Percentiles rank a stretch among this genome's conserved stretches.
These are phyloP conservation scores for Bimastos eiseni DNA, from an alignment of 2,888 invertebrate genomes.

Conservation along the genomic window DNA sequence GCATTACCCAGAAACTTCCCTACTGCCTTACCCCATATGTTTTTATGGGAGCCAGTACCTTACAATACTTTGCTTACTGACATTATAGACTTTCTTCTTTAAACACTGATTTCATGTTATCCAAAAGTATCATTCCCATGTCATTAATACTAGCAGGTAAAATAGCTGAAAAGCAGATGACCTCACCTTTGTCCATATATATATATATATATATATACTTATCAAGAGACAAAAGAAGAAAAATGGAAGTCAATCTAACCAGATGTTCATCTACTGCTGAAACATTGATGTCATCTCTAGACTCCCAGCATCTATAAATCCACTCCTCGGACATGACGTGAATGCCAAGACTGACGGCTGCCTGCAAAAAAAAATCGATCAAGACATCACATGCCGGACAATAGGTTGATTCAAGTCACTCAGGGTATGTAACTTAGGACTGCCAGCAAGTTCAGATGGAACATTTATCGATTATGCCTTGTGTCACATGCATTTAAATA, in stretches of 20 bases:
- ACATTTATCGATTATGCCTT: no score
- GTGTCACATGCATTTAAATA: no score
- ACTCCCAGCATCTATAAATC: conserved; percentile 84
- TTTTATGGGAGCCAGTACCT: no score
- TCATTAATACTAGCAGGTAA: no score
- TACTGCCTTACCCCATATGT: no score
- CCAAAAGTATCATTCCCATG: neutral
- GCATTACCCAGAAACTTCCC: no score
- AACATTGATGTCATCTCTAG: conserved; percentile 69
- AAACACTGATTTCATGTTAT: neutral
- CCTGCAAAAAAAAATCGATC: neutral
- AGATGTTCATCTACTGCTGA: conserved; percentile 72
- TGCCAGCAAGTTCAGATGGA: no score
- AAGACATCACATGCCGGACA: no score
- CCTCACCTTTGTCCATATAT: no score
- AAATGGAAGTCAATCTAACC: conserved; percentile 50
- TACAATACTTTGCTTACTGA: neutral
- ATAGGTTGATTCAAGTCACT: no score
- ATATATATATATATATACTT: no score
- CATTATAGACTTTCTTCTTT: neutral
- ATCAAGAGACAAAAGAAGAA: neutral
- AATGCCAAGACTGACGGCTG: conserved; percentile 76
- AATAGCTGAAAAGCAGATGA: neutral
- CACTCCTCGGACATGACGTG: conserved; percentile 86
- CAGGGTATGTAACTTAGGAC: no score